Evolutionary conservation across 2,888 invertebrate genomes (phyloP).

Genomic region (Lumbricus terrestris): DNA sequence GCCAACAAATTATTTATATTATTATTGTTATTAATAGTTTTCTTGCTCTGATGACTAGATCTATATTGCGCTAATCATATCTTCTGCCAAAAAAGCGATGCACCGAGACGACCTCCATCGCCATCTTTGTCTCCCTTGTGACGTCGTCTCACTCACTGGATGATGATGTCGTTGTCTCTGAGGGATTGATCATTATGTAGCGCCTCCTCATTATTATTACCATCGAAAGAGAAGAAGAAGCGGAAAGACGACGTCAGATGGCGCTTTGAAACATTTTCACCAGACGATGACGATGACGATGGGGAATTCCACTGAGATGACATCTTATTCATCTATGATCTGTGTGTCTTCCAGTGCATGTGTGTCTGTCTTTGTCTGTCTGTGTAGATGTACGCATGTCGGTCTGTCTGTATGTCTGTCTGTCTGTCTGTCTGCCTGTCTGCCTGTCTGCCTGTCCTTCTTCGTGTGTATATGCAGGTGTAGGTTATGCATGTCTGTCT

Average conservation of each 20-base stretch:
- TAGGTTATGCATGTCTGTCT: neutral
- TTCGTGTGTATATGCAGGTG: neutral
- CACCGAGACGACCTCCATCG: neutral
- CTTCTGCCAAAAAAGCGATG: too few relatives aligned
- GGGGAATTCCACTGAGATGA: neutral
- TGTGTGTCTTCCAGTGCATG: neutral
- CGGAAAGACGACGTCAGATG: neutral
- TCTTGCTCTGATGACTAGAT: neutral
- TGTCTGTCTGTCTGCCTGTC: neutral
- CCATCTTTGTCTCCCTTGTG: neutral
- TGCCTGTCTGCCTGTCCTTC: too few relatives aligned
- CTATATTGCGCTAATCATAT: too few relatives aligned
- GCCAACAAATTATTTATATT: too few relatives aligned
- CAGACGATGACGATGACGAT: too few relatives aligned
- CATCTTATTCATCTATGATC: too few relatives aligned
- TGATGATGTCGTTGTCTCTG: neutral
- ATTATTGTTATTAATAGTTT: neutral
- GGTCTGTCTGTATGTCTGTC: neutral
- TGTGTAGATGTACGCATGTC: neutral
- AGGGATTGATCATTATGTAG: neutral
- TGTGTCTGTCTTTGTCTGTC: neutral
- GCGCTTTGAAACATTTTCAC: neutral
- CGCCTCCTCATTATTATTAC: neutral
- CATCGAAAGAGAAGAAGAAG: too few relatives aligned
- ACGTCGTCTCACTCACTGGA: too few relatives aligned